Conservation (phyloP, 92 coral and sea anemone genomes). For the Actinostola sp. region DNA sequence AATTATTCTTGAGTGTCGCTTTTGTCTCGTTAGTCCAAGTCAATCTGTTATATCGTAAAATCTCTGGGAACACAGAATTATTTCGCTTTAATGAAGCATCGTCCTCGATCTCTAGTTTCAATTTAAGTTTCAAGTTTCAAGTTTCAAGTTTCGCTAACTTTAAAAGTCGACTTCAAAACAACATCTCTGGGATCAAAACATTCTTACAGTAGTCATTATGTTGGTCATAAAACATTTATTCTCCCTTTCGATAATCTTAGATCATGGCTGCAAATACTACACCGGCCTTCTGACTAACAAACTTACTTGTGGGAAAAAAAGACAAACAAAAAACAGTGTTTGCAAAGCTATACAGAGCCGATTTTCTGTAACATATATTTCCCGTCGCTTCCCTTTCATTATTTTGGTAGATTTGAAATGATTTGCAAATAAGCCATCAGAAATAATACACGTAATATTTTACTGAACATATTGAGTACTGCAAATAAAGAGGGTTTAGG, state of each 20-base stretch:
- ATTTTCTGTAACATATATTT: too few relatives aligned
- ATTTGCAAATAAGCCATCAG: too few relatives aligned
- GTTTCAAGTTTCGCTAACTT: constrained; percentile 2
- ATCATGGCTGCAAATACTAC: neutral
- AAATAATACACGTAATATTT: too few relatives aligned
- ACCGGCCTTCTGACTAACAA: too few relatives aligned
- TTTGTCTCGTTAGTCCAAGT: neutral
- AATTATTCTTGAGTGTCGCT: neutral
- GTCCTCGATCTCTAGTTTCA: neutral
- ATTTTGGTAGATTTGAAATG: too few relatives aligned
- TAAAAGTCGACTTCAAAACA: neutral
- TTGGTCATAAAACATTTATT: neutral
- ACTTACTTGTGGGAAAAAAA: too few relatives aligned
- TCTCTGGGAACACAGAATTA: neutral
- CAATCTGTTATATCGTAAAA: neutral
- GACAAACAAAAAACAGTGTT: too few relatives aligned
- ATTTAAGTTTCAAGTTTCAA: too few relatives aligned
- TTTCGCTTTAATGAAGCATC: neutral
- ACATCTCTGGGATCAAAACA: neutral
- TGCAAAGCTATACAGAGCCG: too few relatives aligned
- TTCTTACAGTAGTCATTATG: neutral
- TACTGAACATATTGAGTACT: too few relatives aligned
- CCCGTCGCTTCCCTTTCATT: too few relatives aligned
- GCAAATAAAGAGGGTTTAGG: too few relatives aligned
- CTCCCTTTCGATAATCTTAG: constrained; percentile 4